These are phyloP conservation scores for Tanytarsus gracilentus DNA, from an alignment of 2,888 invertebrate species.

Conservation along the genomic window DNA sequence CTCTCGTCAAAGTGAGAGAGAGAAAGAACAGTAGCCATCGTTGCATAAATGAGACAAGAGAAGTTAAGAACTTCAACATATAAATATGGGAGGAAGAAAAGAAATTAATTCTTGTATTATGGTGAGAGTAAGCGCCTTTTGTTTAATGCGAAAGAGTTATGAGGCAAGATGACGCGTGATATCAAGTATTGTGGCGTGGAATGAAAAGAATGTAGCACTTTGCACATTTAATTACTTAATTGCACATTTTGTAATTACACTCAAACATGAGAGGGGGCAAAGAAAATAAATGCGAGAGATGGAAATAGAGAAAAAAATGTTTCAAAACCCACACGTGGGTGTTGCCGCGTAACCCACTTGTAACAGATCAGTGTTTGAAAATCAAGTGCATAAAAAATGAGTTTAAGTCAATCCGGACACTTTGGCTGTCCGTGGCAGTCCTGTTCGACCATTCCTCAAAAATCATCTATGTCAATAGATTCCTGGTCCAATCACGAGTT, in stretches of 20 bases:
- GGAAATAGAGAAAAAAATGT: too few species aligned
- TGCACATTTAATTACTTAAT: slow-evolving; percentile 19
- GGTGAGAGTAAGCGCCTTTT: neutral
- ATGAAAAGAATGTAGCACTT: neutral
- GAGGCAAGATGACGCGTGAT: neutral
- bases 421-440: too few species aligned
- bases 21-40: neutral
- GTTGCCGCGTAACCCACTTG: too few species aligned
- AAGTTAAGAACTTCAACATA: neutral
- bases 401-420: too few species aligned
- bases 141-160: neutral
- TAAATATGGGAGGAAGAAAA: neutral
- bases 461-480: too few species aligned
- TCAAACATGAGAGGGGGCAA: too few species aligned
- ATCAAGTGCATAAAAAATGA: too few species aligned
- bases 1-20: neutral
- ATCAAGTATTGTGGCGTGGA: neutral
- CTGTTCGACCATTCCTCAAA: too few species aligned
- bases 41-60: neutral
- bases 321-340: too few species aligned
- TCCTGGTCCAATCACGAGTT: too few species aligned
- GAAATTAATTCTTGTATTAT: neutral
- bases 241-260: neutral
- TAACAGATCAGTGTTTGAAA: too few species aligned
- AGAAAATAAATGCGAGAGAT: too few species aligned